Evolutionary conservation across 2,113 vertebrate genomes (phyloP), one percentile per base, ranked within the genome.

Genomic region (Micromys minutus): DNA sequence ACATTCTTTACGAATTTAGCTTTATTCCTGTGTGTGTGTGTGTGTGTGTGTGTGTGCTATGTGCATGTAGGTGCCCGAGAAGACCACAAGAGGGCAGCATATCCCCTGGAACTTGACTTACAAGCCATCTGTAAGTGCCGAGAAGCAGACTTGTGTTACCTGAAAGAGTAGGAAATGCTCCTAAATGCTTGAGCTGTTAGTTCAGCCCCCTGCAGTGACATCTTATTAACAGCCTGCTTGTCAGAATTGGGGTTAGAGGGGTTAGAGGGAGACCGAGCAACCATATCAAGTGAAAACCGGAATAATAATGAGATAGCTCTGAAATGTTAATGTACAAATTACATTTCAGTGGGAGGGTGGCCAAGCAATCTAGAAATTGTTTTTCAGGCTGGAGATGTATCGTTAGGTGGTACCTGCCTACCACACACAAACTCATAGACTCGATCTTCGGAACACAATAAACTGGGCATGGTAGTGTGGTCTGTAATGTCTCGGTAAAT

Each of bases 211-310:
- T 91, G 39, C 24, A n/a, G 91, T 65, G 47, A 84, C 72, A n/a
- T 92, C 90, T 95, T 87, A 16, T 94, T 91, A 71, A 88, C 67
- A 77, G 87, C 63, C 17, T 42, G 55, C 57, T 76, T 94, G 19
- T 87, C 39, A 59, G 34, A 52, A 89, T 89, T 52, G 39, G 52
- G 2, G 67, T 2, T 24, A 65, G 57, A 50, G 29, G 39, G 39
- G n/a, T n/a, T n/a, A n/a, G n/a, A n/a, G n/a, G n/a, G n/a, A n/a
- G n/a, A n/a, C n/a, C n/a, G n/a, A n/a, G n/a, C n/a, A n/a, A n/a
- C n/a, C n/a, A n/a, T 89, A 59, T 59, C 84, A 89, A 65, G 19
- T 91, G 74, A 81, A 45, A 88, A 61, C 81, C 26, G 17, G 85
- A 77, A 39, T 0, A 6, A 87, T 55, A 34, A 13, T 63, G 45